phyloP scores from a whole-genome alignment of 2,888 invertebrate genomes.

The Heliconius aoede region DNA sequence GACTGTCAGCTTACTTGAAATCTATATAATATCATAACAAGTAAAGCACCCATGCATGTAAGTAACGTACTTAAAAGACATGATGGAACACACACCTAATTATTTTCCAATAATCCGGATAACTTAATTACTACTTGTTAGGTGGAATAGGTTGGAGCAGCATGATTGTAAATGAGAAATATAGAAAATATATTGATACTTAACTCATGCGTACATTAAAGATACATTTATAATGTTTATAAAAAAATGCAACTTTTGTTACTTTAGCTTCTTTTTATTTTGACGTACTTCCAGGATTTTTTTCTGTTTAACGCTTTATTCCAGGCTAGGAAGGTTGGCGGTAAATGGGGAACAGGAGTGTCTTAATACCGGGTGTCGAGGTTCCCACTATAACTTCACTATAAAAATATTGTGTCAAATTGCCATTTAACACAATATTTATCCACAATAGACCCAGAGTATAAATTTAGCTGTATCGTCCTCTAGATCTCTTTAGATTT shows the following conservation, averaged over 20 bases:
- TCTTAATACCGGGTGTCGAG: too few species aligned
- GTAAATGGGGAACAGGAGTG: too few species aligned
- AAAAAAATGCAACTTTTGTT: not conserved
- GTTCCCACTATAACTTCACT: too few species aligned
- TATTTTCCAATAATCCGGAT: conserved; percentile 21
- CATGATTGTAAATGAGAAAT: not conserved
- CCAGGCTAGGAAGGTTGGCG: too few species aligned
- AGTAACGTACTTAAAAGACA: not conserved
- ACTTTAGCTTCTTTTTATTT: too few species aligned
- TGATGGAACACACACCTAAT: conserved; percentile 10
- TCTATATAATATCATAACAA: not conserved
- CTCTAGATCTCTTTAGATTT: conserved; percentile 41
- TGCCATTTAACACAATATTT: too few species aligned
- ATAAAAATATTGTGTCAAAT: too few species aligned
- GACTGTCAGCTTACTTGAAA: not conserved
- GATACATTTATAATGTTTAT: not conserved
- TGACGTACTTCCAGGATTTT: too few species aligned
- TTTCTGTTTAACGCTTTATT: too few species aligned
- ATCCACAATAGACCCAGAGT: conserved; percentile 31
- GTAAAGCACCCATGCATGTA: not conserved
- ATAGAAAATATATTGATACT: not conserved
- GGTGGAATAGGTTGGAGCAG: too few species aligned
- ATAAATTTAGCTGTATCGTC: conserved; percentile 54
- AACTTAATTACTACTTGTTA: conserved; percentile 5
- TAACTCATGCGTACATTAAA: not conserved